Evolutionary conservation across 2,113 vertebrate species (phyloP).

Genomic region (Pangasianodon gigas): DNA sequence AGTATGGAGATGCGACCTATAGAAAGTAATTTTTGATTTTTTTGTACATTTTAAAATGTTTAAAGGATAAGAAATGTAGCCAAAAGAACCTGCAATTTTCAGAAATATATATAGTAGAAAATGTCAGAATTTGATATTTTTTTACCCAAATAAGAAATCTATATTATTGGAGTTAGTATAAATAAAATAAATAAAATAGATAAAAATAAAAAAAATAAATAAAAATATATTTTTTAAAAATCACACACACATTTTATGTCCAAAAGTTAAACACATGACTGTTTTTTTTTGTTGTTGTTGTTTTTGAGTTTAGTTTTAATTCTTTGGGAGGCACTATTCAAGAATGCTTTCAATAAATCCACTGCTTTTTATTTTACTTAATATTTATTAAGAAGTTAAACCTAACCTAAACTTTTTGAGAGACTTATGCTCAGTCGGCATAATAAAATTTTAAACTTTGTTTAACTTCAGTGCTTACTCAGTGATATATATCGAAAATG

Average conservation of each 20-base stretch:
- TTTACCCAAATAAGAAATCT: no score
- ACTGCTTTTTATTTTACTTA: background rate
- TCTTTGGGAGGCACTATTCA: background rate
- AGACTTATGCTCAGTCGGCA: background rate
- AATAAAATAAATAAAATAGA: background rate
- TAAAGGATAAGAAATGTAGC: no score
- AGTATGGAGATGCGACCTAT: background rate
- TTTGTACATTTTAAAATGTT: no score
- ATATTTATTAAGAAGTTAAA: background rate
- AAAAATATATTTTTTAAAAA: no score
- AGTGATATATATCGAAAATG: background rate
- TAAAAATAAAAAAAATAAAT: no score
- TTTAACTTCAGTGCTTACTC: background rate
- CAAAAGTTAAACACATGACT: no score
- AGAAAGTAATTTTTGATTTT: no score
- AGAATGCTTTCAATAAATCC: background rate
- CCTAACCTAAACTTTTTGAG: background rate
- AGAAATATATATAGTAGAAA: no score
- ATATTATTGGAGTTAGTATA: background rate
- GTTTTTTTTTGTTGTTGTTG: no score
- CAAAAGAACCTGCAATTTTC: no score
- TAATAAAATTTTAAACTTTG: background rate
- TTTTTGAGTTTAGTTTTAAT: background rate
- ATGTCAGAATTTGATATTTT: no score
- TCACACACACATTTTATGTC: no score